Conservation (phyloP, 2,888 invertebrate species). For the Drosophila yooni region DNA sequence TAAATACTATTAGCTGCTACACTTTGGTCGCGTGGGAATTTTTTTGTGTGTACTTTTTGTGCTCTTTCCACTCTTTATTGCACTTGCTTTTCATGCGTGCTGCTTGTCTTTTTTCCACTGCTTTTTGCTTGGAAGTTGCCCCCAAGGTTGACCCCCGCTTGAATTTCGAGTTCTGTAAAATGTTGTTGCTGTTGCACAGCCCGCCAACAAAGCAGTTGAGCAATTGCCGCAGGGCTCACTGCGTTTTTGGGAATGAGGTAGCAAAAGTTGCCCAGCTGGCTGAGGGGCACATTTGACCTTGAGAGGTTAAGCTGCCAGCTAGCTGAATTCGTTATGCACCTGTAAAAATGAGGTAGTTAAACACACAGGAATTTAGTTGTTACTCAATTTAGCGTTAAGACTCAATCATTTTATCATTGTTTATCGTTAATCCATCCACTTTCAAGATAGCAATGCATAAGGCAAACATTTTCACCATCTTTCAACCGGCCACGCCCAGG, state of each 20-base stretch:
- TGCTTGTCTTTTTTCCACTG: neutral
- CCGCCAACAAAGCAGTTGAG: constrained; percentile 41
- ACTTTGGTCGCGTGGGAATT: constrained; percentile 58
- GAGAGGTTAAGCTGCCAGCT: constrained; percentile 24
- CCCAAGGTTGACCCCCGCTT: constrained; percentile 42
- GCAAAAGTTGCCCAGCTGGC: constrained; percentile 24
- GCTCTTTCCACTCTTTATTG: constrained; percentile 36
- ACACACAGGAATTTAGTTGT: neutral
- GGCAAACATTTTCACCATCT: constrained; percentile 15
- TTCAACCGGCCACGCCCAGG: constrained; percentile 15
- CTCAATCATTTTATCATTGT: neutral
- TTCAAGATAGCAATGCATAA: constrained; percentile 13
- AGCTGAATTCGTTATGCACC: constrained; percentile 5
- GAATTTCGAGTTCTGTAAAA: constrained; percentile 2
- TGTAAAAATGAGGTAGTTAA: neutral
- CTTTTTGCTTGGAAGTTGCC: constrained; percentile 44
- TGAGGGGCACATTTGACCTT: constrained; percentile 49
- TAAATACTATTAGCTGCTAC: constrained; percentile 40
- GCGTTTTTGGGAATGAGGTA: constrained; percentile 17
- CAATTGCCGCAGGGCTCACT: constrained; percentile 46
- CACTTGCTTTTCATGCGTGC: constrained; percentile 43
- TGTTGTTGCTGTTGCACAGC: constrained; percentile 5
- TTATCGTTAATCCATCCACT: neutral
- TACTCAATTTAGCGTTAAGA: neutral
- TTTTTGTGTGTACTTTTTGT: constrained; percentile 29